Base-by-base conservation (phyloP, 1,140 invertebrate genomes). In the Megathymus violae region DNA sequence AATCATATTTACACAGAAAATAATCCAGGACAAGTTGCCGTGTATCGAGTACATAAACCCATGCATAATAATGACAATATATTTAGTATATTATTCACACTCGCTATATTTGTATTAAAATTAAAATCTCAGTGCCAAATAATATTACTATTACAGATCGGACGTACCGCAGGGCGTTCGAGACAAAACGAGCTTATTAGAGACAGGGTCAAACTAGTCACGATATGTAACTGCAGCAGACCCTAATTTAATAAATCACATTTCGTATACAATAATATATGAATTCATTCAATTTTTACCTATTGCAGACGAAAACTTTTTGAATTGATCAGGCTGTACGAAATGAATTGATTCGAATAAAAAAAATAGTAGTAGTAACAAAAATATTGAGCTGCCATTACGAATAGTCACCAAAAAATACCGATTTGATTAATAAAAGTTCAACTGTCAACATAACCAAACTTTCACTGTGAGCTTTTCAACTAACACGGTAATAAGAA, bases 381-480 rank as follows among this genome's bases (percentile, higher is more conserved):
- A 2, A 2, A 5, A 31, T 31, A 19, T 19, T 13, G 13, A 31
- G 15, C 6, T 27, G n/a, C n/a, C n/a, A n/a, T n/a, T n/a, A n/a
- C n/a, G n/a, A n/a, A n/a, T n/a, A n/a, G n/a, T n/a, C n/a, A n/a
- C n/a, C n/a, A 31, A 11, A 36, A 2, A 7, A 52, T 17, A 36
- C 36, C 9, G 27, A 44, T 52, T 16, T 3, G 10, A 44, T 62
- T 22, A 31, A 56, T 36, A 44, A 56, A 15, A 46, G 41, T 69
- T 46, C 44, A 70, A 78, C 70, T 69, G 71, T 78, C 75, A 82
- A 82, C 76, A 79, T 85, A 85, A 85, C 84, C 84, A 69, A 73
- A 84, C 83, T 81, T 80, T 81, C 77, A 79, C 67, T 74, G n/a
- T n/a, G 50, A 60, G 63, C 27, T 62, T 41, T 47, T 60, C 58